These are phyloP conservation scores for Dreissena rostriformis DNA, from an alignment of 1,140 invertebrate species.

Conservation along the genomic window DNA sequence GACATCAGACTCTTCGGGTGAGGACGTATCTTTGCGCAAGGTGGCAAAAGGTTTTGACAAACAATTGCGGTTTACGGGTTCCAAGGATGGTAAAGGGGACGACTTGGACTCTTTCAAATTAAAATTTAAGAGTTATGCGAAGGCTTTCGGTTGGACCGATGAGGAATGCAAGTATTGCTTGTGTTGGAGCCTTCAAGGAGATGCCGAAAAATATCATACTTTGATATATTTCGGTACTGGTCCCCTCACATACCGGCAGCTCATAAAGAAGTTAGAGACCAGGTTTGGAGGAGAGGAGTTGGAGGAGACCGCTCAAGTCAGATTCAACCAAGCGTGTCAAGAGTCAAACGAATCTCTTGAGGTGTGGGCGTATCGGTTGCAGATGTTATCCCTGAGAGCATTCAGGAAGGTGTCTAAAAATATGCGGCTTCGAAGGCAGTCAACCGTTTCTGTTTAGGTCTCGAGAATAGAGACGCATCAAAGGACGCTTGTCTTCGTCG, in stretches of 20 bases:
- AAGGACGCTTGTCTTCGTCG: slow-evolving; percentile 20
- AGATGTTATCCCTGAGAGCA: slow-evolving; percentile 34
- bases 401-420: slow-evolving; percentile 43
- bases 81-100: slow-evolving; percentile 9
- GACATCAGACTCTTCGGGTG: not conserved
- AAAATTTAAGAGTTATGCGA: slow-evolving; percentile 15
- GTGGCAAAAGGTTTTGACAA: slow-evolving; percentile 29
- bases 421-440: slow-evolving; percentile 44
- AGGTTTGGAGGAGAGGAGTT: slow-evolving; percentile 42
- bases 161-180: slow-evolving; percentile 7
- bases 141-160: slow-evolving; percentile 10
- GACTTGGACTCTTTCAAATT: slow-evolving; percentile 15
- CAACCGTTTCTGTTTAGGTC: slow-evolving; percentile 51
- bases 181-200: slow-evolving; percentile 23
- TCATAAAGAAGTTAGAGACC: slow-evolving; percentile 40
- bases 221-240: not conserved
- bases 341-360: slow-evolving; percentile 35
- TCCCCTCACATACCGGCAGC: not conserved
- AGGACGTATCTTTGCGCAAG: not conserved
- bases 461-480: slow-evolving; percentile 43
- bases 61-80: not conserved
- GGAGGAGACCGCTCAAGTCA: slow-evolving; percentile 40
- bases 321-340: slow-evolving; percentile 53
- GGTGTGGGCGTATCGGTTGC: slow-evolving; percentile 49
- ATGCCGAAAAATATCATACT: slow-evolving; percentile 8